Conservation (phyloP, 2,888 invertebrate genomes). For the Machimus atricapillus region DNA sequence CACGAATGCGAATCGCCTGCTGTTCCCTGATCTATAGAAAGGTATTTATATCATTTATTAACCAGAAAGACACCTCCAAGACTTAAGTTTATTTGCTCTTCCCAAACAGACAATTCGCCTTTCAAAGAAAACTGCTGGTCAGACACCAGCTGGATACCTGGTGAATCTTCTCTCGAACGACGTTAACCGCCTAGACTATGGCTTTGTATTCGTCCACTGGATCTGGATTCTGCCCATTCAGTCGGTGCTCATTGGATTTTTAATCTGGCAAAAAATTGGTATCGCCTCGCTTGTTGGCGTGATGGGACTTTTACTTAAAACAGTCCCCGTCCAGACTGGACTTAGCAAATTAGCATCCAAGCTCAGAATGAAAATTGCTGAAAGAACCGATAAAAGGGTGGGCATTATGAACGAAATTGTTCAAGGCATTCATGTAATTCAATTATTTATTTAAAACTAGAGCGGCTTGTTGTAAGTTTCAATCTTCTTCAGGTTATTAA, state of each 20-base stretch:
- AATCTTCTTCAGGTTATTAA: constrained; percentile 78
- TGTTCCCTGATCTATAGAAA: constrained; percentile 74
- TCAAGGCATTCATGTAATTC: constrained; percentile 81
- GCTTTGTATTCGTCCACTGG: constrained; percentile 82
- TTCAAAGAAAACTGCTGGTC: constrained; percentile 73
- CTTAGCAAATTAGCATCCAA: constrained; percentile 59
- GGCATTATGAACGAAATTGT: constrained; percentile 95
- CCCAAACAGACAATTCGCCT: constrained; percentile 69
- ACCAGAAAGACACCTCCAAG: background rate
- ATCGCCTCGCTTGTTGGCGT: constrained; percentile 80
- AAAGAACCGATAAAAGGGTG: constrained; percentile 87
- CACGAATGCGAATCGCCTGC: constrained; percentile 71
- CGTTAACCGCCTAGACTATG: constrained; percentile 88
- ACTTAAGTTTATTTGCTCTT: background rate
- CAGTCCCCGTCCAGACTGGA: constrained; percentile 80
- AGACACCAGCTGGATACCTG: constrained; percentile 85
- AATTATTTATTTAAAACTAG: constrained; percentile 51
- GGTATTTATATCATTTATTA: constrained; percentile 58
- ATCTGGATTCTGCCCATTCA: constrained; percentile 86
- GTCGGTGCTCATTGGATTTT: constrained; percentile 70
- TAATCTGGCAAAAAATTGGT: constrained; percentile 79
- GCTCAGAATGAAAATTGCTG: constrained; percentile 78
- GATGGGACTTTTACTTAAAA: constrained; percentile 75
- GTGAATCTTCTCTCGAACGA: constrained; percentile 94
- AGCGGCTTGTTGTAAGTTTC: background rate